Conservation (phyloP, 2,797 vertebrate species). For the Sphenodon punctatus region DNA sequence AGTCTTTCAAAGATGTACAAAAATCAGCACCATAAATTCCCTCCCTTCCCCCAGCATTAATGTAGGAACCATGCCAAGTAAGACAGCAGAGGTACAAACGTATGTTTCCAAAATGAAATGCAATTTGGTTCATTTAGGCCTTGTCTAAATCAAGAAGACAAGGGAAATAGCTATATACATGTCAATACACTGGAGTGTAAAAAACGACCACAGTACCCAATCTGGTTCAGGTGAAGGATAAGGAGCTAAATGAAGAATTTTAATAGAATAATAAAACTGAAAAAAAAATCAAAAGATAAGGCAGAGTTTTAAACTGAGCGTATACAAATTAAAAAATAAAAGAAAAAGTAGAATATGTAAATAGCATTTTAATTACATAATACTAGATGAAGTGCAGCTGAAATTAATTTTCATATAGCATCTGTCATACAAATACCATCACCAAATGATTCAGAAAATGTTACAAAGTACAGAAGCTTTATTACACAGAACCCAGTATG, state of each 20-base stretch:
- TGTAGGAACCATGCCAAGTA: slow-evolving; percentile 49
- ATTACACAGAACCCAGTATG: not conserved
- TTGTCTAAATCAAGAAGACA: slow-evolving; percentile 60
- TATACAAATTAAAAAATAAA: not conserved
- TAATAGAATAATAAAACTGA: slow-evolving; percentile 55
- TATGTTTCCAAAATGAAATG: slow-evolving; percentile 69
- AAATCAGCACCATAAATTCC: slow-evolving; percentile 45
- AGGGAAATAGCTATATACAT: slow-evolving; percentile 58
- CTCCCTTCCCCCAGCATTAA: slow-evolving; percentile 22
- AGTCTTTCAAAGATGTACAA: slow-evolving; percentile 13
- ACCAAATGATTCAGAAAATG: not conserved
- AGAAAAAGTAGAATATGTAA: not conserved
- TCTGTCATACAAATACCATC: not conserved
- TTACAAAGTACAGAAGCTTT: not conserved
- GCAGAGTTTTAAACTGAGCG: slow-evolving; percentile 28
- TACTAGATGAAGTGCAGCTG: not conserved
- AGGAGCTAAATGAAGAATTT: slow-evolving; percentile 58
- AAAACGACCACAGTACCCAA: slow-evolving; percentile 51
- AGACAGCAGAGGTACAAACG: slow-evolving; percentile 66
- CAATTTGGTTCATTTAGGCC: slow-evolving; percentile 68
- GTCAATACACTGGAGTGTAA: slow-evolving; percentile 46
- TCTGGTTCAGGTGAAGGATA: slow-evolving; percentile 41
- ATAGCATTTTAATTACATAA: not conserved
- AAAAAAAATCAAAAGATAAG: slow-evolving; percentile 50
- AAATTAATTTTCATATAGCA: not conserved